Conservation (phyloP, 2,888 invertebrate species). For the Idaea straminata region DNA sequence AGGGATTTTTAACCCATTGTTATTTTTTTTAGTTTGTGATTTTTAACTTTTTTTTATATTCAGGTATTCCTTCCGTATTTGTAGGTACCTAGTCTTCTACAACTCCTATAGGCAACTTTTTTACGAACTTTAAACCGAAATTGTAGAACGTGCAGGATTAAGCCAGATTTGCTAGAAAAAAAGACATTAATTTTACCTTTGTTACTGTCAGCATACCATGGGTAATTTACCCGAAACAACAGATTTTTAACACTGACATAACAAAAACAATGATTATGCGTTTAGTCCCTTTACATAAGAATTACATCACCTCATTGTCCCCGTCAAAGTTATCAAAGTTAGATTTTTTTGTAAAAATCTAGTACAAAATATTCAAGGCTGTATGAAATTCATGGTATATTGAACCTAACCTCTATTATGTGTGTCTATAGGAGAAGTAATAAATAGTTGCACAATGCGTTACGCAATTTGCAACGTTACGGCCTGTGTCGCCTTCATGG, state of each 20-base stretch:
- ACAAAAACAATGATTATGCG: neutral
- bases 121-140: neutral
- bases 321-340: neutral
- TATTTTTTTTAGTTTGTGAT: neutral
- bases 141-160: neutral
- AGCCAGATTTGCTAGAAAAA: neutral
- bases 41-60: neutral
- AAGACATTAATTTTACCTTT: neutral
- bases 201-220: neutral
- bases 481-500: slow-evolving; percentile 26
- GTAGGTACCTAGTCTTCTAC: too few relatives aligned
- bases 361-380: slow-evolving; percentile 22
- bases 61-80: neutral
- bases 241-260: neutral
- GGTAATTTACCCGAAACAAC: neutral
- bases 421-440: slow-evolving; percentile 21
- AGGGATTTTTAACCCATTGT: neutral
- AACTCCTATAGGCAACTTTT: neutral
- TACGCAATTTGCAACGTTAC: slow-evolving; percentile 20
- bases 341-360: neutral
- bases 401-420: slow-evolving; percentile 7
- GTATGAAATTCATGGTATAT: slow-evolving; percentile 8
- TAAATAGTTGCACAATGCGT: slow-evolving; percentile 24
- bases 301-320: neutral
- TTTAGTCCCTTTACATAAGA: neutral